Conservation (phyloP, 2,113 vertebrate species). For the Equus quagga region DNA sequence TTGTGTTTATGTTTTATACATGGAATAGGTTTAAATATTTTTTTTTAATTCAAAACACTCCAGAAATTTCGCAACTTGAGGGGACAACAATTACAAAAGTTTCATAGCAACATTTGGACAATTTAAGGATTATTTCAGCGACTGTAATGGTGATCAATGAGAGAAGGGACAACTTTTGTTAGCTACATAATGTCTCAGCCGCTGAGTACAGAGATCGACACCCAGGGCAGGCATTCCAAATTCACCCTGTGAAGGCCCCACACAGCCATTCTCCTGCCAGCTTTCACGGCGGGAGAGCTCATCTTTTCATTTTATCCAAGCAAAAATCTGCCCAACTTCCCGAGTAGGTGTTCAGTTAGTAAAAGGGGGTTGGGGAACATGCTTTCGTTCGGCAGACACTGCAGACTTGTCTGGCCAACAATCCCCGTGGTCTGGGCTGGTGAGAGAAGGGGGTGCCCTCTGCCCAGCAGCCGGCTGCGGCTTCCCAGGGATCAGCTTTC, state of each 20-base stretch:
- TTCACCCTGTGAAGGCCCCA: not conserved
- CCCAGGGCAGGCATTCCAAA: not conserved
- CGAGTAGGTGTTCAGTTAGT: not conserved
- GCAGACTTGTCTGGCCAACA: not conserved
- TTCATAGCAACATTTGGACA: conserved; percentile 46
- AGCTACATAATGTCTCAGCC: conserved; percentile 23
- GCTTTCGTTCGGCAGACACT: not conserved
- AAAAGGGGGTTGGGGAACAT: not conserved
- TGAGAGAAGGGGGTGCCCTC: not conserved
- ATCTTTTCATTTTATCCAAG: conserved; percentile 16
- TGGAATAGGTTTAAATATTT: not conserved
- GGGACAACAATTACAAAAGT: not conserved
- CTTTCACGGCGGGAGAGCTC: not conserved
- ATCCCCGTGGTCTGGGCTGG: not conserved
- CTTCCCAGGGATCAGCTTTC: conserved; percentile 46
- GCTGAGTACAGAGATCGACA: conserved; percentile 43
- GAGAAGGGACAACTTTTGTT: conserved; percentile 45
- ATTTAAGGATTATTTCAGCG: conserved; percentile 35
- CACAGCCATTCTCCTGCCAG: conserved; percentile 2
- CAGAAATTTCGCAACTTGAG: conserved; percentile 24
- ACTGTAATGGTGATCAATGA: not conserved
- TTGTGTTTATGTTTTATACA: conserved; percentile 41
- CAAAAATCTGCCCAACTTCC: conserved; percentile 10
- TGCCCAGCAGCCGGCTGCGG: not conserved
- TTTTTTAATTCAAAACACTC: conserved; percentile 15